These are phyloP conservation scores for Naso thynnoides DNA, from an alignment of 2,797 vertebrate genomes.

Conservation along the genomic window DNA sequence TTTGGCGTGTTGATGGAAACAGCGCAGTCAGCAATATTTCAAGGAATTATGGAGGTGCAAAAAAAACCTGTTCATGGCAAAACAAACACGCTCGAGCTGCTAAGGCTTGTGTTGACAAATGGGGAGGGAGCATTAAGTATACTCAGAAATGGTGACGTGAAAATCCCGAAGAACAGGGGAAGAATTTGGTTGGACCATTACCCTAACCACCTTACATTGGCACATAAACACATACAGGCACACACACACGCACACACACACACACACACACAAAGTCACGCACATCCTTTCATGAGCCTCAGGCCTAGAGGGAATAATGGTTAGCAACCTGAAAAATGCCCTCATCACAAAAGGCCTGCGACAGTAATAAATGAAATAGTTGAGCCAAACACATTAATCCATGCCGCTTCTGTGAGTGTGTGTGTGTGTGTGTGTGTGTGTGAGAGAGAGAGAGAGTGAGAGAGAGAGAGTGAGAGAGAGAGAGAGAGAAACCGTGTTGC, in stretches of 20 bases:
- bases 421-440: conserved; percentile 35
- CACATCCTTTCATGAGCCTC: conserved; percentile 64
- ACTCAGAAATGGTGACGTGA: conserved; percentile 71
- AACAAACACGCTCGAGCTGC: conserved; percentile 74
- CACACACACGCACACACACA: conserved; percentile 42
- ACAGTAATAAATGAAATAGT: conserved; percentile 89
- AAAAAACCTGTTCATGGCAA: conserved; percentile 60
- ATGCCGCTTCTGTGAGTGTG: conserved; percentile 42
- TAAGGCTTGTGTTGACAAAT: conserved; percentile 76
- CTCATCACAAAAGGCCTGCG: conserved; percentile 86
- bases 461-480: background rate
- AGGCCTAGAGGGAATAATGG: conserved; percentile 84
- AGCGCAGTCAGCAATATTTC: conserved; percentile 74
- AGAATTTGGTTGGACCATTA: conserved; percentile 70
- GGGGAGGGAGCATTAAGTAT: conserved; percentile 65
- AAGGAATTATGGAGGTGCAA: conserved; percentile 66
- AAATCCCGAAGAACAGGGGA: conserved; percentile 66
- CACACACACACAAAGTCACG: conserved; percentile 38
- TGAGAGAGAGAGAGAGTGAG: background rate
- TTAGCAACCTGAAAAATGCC: conserved; percentile 89
- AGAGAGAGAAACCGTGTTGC: background rate
- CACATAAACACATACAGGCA: conserved; percentile 28
- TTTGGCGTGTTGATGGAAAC: conserved; percentile 58
- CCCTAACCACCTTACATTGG: conserved; percentile 43
- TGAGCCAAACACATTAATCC: conserved; percentile 86